A percentile compares a stretch with the other conserved stretches of the same genome.
These are phyloP conservation scores for Canis aureus DNA, from an alignment of 2,113 vertebrate species.

Conservation along the genomic window DNA sequence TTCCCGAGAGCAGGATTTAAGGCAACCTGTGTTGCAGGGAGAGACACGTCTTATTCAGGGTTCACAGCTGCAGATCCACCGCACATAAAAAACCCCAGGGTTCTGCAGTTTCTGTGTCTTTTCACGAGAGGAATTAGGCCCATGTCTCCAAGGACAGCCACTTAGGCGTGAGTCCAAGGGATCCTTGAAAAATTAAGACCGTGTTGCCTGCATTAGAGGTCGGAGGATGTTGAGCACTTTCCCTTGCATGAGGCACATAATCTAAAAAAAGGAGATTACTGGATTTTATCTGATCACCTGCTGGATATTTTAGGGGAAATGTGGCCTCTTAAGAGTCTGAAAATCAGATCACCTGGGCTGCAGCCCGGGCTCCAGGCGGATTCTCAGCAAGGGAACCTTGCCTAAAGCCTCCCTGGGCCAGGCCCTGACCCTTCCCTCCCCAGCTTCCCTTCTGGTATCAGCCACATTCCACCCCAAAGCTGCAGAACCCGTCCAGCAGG, in stretches of 20 bases:
- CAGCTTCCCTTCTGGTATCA: background rate
- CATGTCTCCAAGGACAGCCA: background rate
- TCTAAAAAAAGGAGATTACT: background rate
- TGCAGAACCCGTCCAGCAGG: conserved; percentile 24
- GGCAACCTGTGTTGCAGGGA: background rate
- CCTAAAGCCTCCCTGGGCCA: background rate
- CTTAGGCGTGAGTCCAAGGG: background rate
- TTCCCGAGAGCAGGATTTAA: background rate
- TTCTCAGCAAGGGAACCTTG: background rate
- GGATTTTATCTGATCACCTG: background rate
- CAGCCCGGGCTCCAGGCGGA: background rate
- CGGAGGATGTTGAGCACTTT: background rate
- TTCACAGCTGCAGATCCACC: background rate
- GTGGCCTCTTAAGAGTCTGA: background rate
- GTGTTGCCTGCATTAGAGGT: background rate
- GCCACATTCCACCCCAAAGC: conserved; percentile 32
- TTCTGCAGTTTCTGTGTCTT: background rate
- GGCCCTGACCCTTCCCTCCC: background rate
- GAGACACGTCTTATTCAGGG: background rate
- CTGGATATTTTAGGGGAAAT: conserved; percentile 1
- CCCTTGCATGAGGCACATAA: background rate
- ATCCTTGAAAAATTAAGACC: conserved; percentile 25
- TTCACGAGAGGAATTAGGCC: conserved; percentile 10
- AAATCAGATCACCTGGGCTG: background rate
- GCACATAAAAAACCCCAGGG: background rate